Evolutionary conservation across 2,888 invertebrate genomes (phyloP).

Genomic region (Acanthosoma haemorrhoidale): DNA sequence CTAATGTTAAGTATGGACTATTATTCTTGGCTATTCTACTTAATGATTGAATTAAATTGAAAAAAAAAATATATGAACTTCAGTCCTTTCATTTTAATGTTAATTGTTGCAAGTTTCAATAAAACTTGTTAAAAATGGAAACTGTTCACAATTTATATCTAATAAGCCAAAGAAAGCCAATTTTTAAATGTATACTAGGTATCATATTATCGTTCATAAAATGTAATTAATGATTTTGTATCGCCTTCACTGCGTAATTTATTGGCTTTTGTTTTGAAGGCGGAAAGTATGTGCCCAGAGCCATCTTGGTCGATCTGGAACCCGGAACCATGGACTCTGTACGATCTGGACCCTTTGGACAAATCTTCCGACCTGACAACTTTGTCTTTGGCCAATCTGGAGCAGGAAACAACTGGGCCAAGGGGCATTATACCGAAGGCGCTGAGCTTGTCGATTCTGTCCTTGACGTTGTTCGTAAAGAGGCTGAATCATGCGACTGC

Average conservation of each 20-base stretch:
- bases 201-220: no score
- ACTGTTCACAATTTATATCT: no score
- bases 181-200: not conserved
- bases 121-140: no score
- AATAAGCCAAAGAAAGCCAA: no score
- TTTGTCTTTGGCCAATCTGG: slow-evolving; percentile 78
- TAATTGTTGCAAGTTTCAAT: no score
- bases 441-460: slow-evolving; percentile 54
- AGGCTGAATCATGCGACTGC: slow-evolving; percentile 56
- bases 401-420: slow-evolving; percentile 56
- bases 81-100: no score
- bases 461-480: slow-evolving; percentile 50
- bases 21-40: no score
- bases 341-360: slow-evolving; percentile 70
- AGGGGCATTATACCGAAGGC: slow-evolving; percentile 61
- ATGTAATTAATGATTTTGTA: not conserved
- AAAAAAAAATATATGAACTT: no score
- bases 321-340: slow-evolving; percentile 87
- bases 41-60: no score
- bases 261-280: no score
- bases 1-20: no score
- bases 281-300: slow-evolving; percentile 77
- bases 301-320: slow-evolving; percentile 80
- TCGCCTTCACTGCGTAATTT: no score
- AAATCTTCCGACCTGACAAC: slow-evolving; percentile 80